phyloP scores from a whole-genome alignment of 2,888 invertebrate species.

The Xestia ashworthii region DNA sequence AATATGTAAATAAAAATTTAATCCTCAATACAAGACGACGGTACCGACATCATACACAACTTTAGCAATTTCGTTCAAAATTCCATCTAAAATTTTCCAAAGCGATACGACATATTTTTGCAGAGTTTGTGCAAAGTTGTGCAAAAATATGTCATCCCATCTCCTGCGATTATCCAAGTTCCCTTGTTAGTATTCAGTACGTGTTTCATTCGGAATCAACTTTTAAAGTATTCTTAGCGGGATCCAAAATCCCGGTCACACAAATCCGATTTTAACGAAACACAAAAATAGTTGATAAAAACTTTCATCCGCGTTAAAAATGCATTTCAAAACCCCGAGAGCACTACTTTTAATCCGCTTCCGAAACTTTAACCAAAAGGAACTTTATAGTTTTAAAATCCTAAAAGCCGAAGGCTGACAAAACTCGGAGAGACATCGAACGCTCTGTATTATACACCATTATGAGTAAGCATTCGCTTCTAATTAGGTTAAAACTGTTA shows the following conservation, averaged over 20 bases:
- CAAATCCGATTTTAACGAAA: conserved; percentile 60
- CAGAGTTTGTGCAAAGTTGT: conserved; percentile 51
- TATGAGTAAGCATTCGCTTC: conserved; percentile 29
- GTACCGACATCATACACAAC: conserved; percentile 41
- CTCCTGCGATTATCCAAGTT: conserved; percentile 51
- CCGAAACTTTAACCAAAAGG: conserved; percentile 73
- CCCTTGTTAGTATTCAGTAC: conserved; percentile 56
- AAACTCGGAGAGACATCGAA: conserved; percentile 49
- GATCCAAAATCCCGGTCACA: conserved; percentile 44
- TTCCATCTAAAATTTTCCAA: conserved; percentile 55
- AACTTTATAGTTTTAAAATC: conserved; percentile 77
- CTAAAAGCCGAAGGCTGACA: conserved; percentile 73
- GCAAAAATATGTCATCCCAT: conserved; percentile 55
- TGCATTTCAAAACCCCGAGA: conserved; percentile 78
- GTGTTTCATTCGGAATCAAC: conserved; percentile 58
- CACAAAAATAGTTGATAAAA: conserved; percentile 66
- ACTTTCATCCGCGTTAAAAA: conserved; percentile 74
- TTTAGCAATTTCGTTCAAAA: conserved; percentile 53
- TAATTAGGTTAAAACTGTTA: conserved; percentile 77
- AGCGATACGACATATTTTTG: conserved; percentile 53
- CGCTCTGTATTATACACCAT: conserved; percentile 19
- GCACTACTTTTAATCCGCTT: conserved; percentile 82
- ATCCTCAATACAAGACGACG: conserved; percentile 22
- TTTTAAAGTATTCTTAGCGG: conserved; percentile 60
- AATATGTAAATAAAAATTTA: conserved; percentile 15